phyloP scores from a whole-genome alignment of 1,140 invertebrate genomes.

The Saccostrea glomerata region DNA sequence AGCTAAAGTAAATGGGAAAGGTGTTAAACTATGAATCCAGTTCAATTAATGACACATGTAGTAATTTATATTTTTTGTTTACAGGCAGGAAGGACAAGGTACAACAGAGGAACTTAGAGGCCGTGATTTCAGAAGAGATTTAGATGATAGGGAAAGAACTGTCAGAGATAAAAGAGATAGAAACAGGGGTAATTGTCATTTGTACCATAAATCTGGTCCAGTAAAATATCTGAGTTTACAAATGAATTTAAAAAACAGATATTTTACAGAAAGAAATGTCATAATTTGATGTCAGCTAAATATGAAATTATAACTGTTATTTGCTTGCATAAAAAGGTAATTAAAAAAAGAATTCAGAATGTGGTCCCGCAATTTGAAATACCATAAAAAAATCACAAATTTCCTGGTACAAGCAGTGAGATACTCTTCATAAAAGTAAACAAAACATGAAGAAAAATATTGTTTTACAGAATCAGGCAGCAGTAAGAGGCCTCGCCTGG shows the following conservation, averaged over 20 bases:
- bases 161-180: constrained; percentile 76
- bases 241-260: too few species aligned
- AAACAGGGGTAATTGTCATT: constrained; percentile 63
- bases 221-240: too few species aligned
- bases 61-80: constrained; percentile 42
- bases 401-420: background rate
- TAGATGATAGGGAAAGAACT: constrained; percentile 93
- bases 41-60: too few species aligned
- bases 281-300: too few species aligned
- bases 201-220: too few species aligned
- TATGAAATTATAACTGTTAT: too few species aligned
- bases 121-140: constrained; percentile 95
- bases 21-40: too few species aligned
- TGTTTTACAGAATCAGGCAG: constrained; percentile 65
- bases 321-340: too few species aligned
- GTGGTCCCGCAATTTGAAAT: background rate
- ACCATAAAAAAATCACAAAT: background rate
- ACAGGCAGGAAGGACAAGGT: constrained; percentile 96
- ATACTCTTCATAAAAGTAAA: background rate
- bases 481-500: constrained; percentile 80
- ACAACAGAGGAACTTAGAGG: constrained; percentile 92
- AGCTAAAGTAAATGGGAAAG: too few species aligned
- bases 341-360: background rate
- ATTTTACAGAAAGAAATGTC: too few species aligned
- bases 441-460: background rate